These are phyloP conservation scores for Collichthys lucidus DNA, from an alignment of 2,113 vertebrate species.

Conservation along the genomic window DNA sequence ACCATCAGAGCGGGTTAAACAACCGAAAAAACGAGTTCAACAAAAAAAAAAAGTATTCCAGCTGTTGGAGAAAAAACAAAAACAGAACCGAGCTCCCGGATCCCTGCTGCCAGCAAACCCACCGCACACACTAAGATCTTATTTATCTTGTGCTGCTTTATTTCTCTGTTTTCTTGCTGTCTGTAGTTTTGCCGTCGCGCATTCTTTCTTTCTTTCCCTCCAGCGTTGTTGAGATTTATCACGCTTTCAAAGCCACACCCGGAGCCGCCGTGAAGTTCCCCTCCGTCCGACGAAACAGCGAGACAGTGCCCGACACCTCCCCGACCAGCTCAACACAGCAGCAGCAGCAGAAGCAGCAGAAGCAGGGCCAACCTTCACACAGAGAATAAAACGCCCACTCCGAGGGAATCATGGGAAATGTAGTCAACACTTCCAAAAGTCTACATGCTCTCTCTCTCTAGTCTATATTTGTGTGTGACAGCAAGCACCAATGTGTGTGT, in stretches of 20 bases:
- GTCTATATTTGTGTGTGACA: too few species aligned
- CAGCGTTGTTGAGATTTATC: conserved; percentile 72
- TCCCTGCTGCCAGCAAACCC: conserved; percentile 15
- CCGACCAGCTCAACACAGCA: conserved; percentile 27
- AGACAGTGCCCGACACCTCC: conserved; percentile 69
- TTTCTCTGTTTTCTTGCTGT: not conserved
- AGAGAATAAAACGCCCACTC: conserved; percentile 55
- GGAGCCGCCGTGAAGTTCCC: conserved; percentile 77
- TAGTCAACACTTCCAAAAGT: conserved; percentile 45
- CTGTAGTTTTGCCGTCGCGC: conserved; percentile 33
- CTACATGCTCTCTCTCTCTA: not conserved
- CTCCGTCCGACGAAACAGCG: conserved; percentile 56
- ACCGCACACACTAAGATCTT: not conserved
- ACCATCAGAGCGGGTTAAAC: conserved; percentile 55
- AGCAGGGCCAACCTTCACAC: conserved; percentile 16
- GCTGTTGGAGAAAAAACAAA: conserved; percentile 55
- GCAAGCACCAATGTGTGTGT: not conserved
- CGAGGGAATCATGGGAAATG: conserved; percentile 77
- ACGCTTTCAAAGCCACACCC: conserved; percentile 84
- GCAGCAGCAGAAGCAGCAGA: not conserved
- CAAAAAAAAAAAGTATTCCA: conserved; percentile 69
- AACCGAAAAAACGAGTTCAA: conserved; percentile 52
- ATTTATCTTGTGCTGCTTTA: not conserved
- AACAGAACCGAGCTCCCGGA: conserved; percentile 39
- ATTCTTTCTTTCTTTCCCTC: conserved; percentile 58